phyloP scores from a whole-genome alignment of 2,113 vertebrate genomes.

The Egretta garzetta region DNA sequence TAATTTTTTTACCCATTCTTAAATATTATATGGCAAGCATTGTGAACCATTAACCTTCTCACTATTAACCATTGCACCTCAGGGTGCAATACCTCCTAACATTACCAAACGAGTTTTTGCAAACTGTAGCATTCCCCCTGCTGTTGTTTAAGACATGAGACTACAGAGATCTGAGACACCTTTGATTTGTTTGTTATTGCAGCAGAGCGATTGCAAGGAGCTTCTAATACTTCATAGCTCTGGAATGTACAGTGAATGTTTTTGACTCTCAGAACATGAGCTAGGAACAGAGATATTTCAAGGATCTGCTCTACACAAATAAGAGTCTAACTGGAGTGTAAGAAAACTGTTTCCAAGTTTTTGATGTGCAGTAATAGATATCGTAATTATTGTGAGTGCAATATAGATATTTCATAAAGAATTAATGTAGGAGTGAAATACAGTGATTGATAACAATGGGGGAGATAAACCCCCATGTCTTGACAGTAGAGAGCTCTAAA shows the following conservation, averaged over 20 bases:
- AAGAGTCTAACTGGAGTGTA: neutral
- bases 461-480: neutral
- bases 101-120: neutral
- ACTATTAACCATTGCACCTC: neutral
- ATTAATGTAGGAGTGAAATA: neutral
- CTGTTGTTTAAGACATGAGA: neutral
- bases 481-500: neutral
- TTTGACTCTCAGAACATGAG: neutral
- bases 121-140: neutral
- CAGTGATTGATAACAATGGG: neutral
- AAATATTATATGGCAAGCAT: neutral
- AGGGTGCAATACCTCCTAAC: neutral
- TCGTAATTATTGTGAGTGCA: neutral
- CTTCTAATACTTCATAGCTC: neutral
- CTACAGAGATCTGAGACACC: neutral
- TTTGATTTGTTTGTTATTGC: neutral
- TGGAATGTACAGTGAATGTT: neutral
- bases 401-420: neutral
- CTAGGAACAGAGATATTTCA: neutral
- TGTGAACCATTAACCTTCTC: neutral
- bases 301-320: neutral
- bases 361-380: neutral
- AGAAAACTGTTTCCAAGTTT: neutral
- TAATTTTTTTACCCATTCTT: neutral
- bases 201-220: neutral